phyloP scores from a whole-genome alignment of 1,140 invertebrate genomes.

The Cepaea nemoralis region DNA sequence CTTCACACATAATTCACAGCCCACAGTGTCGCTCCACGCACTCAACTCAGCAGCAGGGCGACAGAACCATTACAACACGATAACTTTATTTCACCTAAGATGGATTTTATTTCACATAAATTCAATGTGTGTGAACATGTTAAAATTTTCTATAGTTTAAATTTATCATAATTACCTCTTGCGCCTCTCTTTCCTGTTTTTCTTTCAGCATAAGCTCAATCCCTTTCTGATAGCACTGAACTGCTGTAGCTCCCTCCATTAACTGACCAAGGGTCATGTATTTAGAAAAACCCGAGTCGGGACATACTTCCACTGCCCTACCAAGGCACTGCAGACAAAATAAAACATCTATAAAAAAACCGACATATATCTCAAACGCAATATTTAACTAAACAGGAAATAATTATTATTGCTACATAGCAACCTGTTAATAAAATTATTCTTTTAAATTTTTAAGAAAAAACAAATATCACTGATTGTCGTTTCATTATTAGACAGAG shows the following conservation, averaged over 20 bases:
- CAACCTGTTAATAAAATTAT: not conserved
- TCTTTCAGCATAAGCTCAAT: conserved; percentile 69
- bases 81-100: too few relatives aligned
- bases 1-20: too few relatives aligned
- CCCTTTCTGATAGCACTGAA: conserved; percentile 71
- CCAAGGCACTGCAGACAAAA: conserved; percentile 65
- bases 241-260: conserved; percentile 65
- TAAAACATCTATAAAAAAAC: not conserved
- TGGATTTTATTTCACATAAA: too few relatives aligned
- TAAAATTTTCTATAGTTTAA: too few relatives aligned
- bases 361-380: too few relatives aligned
- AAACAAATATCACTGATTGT: not conserved
- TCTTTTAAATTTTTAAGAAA: not conserved
- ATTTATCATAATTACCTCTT: conserved; percentile 47
- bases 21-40: too few relatives aligned
- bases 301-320: conserved; percentile 66
- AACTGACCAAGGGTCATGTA: conserved; percentile 73
- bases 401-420: too few relatives aligned
- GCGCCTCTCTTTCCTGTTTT: conserved; percentile 50
- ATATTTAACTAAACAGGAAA: too few relatives aligned
- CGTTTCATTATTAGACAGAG: too few relatives aligned
- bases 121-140: too few relatives aligned
- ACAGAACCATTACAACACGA: too few relatives aligned
- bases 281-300: conserved; percentile 70
- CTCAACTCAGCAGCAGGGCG: too few relatives aligned